Base-by-base conservation (phyloP, 1,140 invertebrate genomes). In the Lepidurus packardi region DNA sequence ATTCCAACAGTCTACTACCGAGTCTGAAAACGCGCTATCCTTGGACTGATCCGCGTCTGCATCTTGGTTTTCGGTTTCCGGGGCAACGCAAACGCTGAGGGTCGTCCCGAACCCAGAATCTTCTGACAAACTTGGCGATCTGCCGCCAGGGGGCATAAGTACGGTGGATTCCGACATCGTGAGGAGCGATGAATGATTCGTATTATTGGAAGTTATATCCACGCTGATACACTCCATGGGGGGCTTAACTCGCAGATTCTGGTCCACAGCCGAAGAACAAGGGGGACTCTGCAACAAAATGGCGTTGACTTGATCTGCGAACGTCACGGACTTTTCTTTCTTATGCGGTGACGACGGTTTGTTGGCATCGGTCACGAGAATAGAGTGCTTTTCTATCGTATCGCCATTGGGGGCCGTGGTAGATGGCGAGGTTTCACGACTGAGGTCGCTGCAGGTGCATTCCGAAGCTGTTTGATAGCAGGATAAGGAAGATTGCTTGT, bases 381-480 rank as follows among this genome's bases (percentile, higher is more conserved):
- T 43, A 24, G 43, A 43, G 43, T 45, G 75, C 16, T 44, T 77
- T 16, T 45, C 43, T 21, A 16, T 21, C 8, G 34, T 16, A 5
- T 77, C 43, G 24, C 47, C 41, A 43, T 77, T 77, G 75, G 43
- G n/a, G 43, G 24, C 43, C 43, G 43, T 25, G 42, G 21, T 44
- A 16, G 44, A 73, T 24, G 78, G 78, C 47, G 73, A 75, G 78
- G 34, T 44, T 25, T 77, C 75, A 43, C 78, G 74, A 74, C n/a
- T 78, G n/a, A 73, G 53, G 78, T 73, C 73, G 53, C 53, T 65
- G 44, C 78, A 78, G 73, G 43, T 78, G 21, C 65, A 78, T 21
- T 77, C 75, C 16, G 78, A 78, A 24, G 78, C 78, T 21, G 78
- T 75, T 47, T 78, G 78, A n/a, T 78, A 78, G 73, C 73, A 78